A percentile compares a stretch with the other conserved stretches of the same genome.
Conservation (phyloP, 1,140 invertebrate genomes). For the Bombus consobrinus region DNA sequence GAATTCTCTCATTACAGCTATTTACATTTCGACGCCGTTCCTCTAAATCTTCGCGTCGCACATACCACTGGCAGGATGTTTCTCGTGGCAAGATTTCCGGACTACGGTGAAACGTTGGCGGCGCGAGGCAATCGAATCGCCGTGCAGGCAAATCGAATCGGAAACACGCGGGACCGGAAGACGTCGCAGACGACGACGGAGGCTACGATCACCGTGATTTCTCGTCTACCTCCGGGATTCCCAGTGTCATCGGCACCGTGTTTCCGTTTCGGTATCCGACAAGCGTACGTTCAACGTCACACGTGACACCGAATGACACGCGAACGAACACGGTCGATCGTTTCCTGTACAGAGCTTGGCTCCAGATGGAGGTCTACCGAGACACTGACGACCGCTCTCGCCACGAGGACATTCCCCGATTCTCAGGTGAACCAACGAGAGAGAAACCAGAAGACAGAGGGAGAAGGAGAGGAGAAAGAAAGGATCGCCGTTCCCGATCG, state of each 20-base stretch:
- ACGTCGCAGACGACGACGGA: background rate
- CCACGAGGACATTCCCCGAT: constrained; percentile 72
- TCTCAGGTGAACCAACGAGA: constrained; percentile 55
- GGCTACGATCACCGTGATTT: constrained; percentile 7
- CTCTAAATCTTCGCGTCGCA: constrained; percentile 1
- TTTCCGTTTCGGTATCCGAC: background rate
- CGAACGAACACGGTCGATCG: constrained; percentile 37
- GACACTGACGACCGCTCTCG: constrained; percentile 70
- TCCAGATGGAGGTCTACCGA: constrained; percentile 70
- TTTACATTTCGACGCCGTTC: background rate
- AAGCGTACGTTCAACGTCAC: background rate
- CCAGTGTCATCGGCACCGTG: background rate
- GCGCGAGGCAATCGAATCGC: background rate
- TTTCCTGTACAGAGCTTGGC: constrained; percentile 43
- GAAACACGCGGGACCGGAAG: too few species aligned
- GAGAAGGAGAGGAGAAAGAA: constrained; percentile 40
- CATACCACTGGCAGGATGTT: background rate
- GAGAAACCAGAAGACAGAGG: constrained; percentile 23
- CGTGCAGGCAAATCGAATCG: background rate
- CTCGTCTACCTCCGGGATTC: constrained; percentile 8
- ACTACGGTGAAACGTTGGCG: background rate
- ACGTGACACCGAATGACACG: constrained; percentile 34
- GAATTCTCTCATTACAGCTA: background rate
- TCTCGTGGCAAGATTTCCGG: background rate
- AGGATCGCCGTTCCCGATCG: constrained; percentile 48